Base-by-base conservation (phyloP, 2,797 vertebrate species). In the Pelochelys cantorii region DNA sequence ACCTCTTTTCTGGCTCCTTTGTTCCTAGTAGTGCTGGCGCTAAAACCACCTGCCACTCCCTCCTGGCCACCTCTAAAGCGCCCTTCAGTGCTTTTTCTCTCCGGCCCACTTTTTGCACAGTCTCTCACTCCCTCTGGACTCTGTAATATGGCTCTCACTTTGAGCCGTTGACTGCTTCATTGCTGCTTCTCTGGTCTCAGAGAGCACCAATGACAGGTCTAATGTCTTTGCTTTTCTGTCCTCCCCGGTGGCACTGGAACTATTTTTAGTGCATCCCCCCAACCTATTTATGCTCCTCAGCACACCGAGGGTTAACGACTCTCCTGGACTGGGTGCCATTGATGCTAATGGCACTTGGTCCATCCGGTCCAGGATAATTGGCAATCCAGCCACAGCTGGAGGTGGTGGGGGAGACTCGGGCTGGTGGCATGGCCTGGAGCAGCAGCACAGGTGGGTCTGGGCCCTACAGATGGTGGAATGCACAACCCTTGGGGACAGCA, bases 221-320 rank as follows among this genome's bases (percentile, higher is more conserved):
- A 29, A 81, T 92, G 4, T 62, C 79, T 95, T 85, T 37, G 74
- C 74, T 52, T 93, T 92, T 83, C 29, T 55, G 90, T 89, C 81
- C 42, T 82, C 84, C 15, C 62, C 79, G 42, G 42, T 42, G 42
- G 42, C 42, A 42, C 42, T 42, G 42, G 42, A 42, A 42, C 42
- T 42, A 42, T 42, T 42, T 42, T 42, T 42, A 42, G 42, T 42
- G 37, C 37, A n/a, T n/a, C n/a, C n/a, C 37, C 37, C 37, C 37
- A 37, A 37, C 37, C 42, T 42, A 42, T 42, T 42, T 42, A 42
- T 42, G 42, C 42, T 42, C 42, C 42, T 42, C 42, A 5, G 42
- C 42, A 42, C 42, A 42, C 5, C 42, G 2, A 6, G 42, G 42
- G 42, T 42, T 42, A 42, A 37, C 37, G 37, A 42, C 42, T 42